These are phyloP conservation scores for Mastomys coucha DNA, from an alignment of 2,113 vertebrate species.

Conservation along the genomic window DNA sequence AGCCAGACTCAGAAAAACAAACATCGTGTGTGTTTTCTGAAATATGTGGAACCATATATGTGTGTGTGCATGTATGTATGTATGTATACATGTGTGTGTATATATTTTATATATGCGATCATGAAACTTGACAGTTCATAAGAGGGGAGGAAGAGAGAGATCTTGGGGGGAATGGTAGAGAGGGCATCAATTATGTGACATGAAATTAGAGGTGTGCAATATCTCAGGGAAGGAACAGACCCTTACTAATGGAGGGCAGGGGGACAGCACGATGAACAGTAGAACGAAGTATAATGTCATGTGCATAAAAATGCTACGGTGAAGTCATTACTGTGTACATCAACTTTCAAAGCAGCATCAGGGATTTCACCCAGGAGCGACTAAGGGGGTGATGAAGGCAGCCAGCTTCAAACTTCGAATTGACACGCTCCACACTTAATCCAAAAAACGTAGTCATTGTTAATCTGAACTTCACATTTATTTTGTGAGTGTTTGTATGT, in stretches of 20 bases:
- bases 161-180: not conserved
- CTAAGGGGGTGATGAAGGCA: not conserved
- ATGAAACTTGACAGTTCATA: not conserved
- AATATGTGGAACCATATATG: not conserved
- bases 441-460: not conserved
- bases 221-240: not conserved
- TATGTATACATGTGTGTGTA: no score
- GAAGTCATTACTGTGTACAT: not conserved
- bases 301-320: not conserved
- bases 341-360: not conserved
- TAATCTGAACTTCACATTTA: constrained; percentile 40
- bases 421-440: not conserved
- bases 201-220: not conserved
- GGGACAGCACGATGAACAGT: not conserved
- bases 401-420: not conserved
- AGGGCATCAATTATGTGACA: no score
- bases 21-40: not conserved
- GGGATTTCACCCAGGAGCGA: not conserved
- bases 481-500: not conserved
- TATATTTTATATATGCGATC: not conserved
- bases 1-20: not conserved
- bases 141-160: not conserved
- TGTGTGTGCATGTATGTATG: no score
- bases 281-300: not conserved
- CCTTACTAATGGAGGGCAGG: not conserved